Percentiles rank a stretch among this genome's conserved stretches.
Conservation (phyloP, 1,140 invertebrate genomes). For the Zaprionus vittiger region DNA sequence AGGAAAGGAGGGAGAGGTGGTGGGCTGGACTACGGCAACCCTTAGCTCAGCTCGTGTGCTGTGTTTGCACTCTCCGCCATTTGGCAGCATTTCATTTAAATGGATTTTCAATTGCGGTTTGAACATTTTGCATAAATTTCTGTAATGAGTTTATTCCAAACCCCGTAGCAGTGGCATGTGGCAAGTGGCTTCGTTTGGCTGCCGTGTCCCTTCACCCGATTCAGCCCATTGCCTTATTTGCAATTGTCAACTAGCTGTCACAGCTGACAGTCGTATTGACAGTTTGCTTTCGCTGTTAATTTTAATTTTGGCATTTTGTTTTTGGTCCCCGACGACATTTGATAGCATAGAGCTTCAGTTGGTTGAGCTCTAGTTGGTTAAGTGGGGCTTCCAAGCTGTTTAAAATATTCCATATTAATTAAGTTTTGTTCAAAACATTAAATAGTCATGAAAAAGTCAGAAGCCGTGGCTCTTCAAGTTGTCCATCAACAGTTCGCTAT, state of each 20-base stretch:
- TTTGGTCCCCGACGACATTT: conserved; percentile 32
- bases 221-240: conserved; percentile 52
- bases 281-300: conserved; percentile 73
- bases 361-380: too few species aligned
- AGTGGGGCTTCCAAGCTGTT: background rate
- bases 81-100: conserved; percentile 80
- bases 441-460: too few species aligned
- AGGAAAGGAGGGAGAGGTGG: background rate
- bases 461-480: too few species aligned
- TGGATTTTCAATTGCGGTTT: conserved; percentile 84
- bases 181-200: conserved; percentile 69
- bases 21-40: conserved; percentile 8
- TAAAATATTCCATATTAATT: background rate
- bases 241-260: conserved; percentile 73
- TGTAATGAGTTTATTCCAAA: conserved; percentile 78
- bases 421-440: background rate
- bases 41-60: conserved; percentile 28
- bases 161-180: conserved; percentile 52
- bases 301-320: conserved; percentile 72
- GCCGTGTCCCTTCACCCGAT: background rate
- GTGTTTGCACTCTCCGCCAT: conserved; percentile 32
- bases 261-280: conserved; percentile 71
- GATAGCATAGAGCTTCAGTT: conserved; percentile 20
- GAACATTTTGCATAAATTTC: conserved; percentile 83
- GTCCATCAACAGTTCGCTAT: too few species aligned